phyloP scores from a whole-genome alignment of 1,140 invertebrate species.

The Leptoteleia sp. region DNA sequence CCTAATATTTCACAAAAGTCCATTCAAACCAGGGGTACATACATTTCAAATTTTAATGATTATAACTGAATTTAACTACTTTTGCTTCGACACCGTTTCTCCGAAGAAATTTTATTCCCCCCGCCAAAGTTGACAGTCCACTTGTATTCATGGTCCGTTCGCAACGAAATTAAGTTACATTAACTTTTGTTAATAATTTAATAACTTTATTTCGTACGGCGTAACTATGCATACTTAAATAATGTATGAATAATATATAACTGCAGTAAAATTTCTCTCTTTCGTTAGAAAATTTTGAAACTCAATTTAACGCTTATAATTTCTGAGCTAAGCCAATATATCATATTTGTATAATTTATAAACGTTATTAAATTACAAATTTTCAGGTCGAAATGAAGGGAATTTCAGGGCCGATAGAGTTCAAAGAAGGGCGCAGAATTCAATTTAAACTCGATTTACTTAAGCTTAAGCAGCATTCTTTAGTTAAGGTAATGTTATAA shows the following conservation, averaged over 20 bases:
- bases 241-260: conserved; percentile 58
- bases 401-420: conserved; percentile 88
- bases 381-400: conserved; percentile 88
- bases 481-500: conserved; percentile 82
- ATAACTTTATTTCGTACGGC: conserved; percentile 51
- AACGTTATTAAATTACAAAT: conserved; percentile 42
- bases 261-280: conserved; percentile 19
- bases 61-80: conserved; percentile 59
- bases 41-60: conserved; percentile 50
- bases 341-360: conserved; percentile 25
- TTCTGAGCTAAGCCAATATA: conserved; percentile 26
- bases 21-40: conserved; percentile 13
- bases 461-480: conserved; percentile 87
- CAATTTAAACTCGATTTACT: conserved; percentile 89
- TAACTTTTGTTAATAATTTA: conserved; percentile 65
- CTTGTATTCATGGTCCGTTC: conserved; percentile 36
- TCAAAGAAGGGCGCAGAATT: conserved; percentile 88
- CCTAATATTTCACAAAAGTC: conserved; percentile 27
- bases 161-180: conserved; percentile 41
- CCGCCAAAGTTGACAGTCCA: conserved; percentile 41
- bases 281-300: conserved; percentile 50
- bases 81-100: conserved; percentile 28
- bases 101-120: conserved; percentile 45
- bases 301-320: conserved; percentile 47
- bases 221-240: conserved; percentile 54